Conservation (phyloP, 2,888 invertebrate genomes). For the Andrena camellia region DNA sequence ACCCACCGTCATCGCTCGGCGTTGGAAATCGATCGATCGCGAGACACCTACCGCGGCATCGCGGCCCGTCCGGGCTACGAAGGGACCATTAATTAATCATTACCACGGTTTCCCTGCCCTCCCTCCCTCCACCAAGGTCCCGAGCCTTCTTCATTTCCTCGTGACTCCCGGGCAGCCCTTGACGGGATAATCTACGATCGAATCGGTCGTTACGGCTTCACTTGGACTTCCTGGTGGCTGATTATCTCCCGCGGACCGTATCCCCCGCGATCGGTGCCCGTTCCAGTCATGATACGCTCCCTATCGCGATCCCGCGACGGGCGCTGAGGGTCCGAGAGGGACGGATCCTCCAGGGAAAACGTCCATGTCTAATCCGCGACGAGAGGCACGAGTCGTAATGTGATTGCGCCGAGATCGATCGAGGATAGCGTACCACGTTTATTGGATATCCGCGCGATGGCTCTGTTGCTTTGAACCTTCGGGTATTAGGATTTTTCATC, state of each 20-base stretch:
- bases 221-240: constrained; percentile 50
- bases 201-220: constrained; percentile 51
- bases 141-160: constrained; percentile 19
- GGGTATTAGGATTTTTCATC: constrained; percentile 12
- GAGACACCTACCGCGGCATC: constrained; percentile 8
- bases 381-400: constrained; percentile 23
- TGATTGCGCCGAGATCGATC: constrained; percentile 21
- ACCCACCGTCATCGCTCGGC: constrained; percentile 45
- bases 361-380: constrained; percentile 18
- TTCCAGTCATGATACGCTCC: constrained; percentile 24
- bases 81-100: constrained; percentile 53
- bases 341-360: constrained; percentile 3
- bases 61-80: neutral
- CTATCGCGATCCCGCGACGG: constrained; percentile 30
- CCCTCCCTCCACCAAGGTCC: neutral
- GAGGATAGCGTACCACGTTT: constrained; percentile 23
- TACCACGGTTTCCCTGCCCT: constrained; percentile 10
- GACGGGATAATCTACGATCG: constrained; percentile 56
- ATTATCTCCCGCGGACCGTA: constrained; percentile 36
- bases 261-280: constrained; percentile 39
- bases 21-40: constrained; percentile 50
- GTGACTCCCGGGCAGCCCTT: constrained; percentile 33
- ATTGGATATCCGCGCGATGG: neutral
- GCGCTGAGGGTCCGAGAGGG: neutral
- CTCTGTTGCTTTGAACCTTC: neutral